Conservation (phyloP, 2,113 vertebrate species). For the Tychaedon coryphoeus region DNA sequence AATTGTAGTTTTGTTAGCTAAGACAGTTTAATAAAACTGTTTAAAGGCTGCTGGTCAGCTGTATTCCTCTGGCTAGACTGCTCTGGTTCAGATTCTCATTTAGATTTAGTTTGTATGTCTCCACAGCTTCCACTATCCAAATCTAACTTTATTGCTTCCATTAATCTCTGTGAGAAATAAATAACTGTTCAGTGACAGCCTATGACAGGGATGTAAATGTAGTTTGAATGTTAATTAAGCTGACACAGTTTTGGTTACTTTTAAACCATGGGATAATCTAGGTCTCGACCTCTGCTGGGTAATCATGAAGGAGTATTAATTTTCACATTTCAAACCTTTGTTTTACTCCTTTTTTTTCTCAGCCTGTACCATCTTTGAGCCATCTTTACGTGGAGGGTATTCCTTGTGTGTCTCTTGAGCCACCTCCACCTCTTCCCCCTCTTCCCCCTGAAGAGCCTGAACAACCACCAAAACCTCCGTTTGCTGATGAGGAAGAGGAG, state of each 20-base stretch:
- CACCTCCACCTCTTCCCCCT: constrained; percentile 84
- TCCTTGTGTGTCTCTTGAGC: constrained; percentile 61
- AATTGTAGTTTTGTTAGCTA: neutral
- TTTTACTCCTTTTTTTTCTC: neutral
- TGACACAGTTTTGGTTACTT: neutral
- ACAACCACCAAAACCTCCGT: constrained; percentile 92
- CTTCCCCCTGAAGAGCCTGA: constrained; percentile 86
- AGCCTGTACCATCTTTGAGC: constrained; percentile 65
- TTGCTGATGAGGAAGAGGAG: constrained; percentile 96
- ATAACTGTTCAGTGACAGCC: neutral
- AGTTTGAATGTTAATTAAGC: neutral
- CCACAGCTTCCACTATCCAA: neutral
- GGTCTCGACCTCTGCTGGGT: neutral
- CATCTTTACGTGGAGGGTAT: constrained; percentile 75
- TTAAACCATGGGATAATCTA: neutral
- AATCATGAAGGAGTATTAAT: neutral
- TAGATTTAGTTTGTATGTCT: neutral
- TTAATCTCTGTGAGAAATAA: neutral
- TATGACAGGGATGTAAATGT: neutral
- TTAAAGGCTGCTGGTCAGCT: neutral
- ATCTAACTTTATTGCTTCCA: neutral
- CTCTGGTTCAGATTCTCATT: neutral
- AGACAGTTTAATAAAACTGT: neutral
- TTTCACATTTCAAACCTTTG: neutral
- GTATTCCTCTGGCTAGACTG: neutral